Percentiles rank a stretch among this genome's conserved stretches.
These are phyloP conservation scores for Orthosia incerta DNA, from an alignment of 2,888 invertebrate species.

Conservation along the genomic window DNA sequence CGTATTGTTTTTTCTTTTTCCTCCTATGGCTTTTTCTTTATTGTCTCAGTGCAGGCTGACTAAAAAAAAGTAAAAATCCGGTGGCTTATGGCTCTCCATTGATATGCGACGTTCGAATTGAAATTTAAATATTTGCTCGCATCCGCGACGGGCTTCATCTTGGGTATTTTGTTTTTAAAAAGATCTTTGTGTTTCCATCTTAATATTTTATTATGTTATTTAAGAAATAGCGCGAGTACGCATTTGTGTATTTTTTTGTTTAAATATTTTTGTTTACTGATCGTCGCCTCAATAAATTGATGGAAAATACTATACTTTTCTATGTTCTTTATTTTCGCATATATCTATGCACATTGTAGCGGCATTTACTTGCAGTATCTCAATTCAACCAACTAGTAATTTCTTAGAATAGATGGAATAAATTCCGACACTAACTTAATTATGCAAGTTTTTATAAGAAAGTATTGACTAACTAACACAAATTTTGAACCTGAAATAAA, in stretches of 20 bases:
- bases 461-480: neutral
- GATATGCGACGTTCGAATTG: conserved; percentile 91
- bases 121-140: conserved; percentile 91
- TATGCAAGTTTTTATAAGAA: neutral
- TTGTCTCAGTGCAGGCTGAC: conserved; percentile 87
- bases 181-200: conserved; percentile 85
- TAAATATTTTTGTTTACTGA: conserved; percentile 56
- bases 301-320: conserved; percentile 47
- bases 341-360: neutral
- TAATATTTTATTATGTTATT: conserved; percentile 86
- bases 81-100: conserved; percentile 91
- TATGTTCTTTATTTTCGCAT: neutral
- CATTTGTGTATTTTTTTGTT: conserved; percentile 45
- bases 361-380: neutral
- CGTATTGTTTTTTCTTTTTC: conserved; percentile 82
- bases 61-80: conserved; percentile 86
- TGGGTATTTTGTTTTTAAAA: conserved; percentile 85
- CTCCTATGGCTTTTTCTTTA: conserved; percentile 88
- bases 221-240: conserved; percentile 65
- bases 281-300: conserved; percentile 61
- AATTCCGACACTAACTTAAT: neutral
- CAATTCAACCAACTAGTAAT: neutral
- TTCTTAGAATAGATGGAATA: neutral
- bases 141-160: conserved; percentile 87
- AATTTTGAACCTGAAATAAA: neutral